Evolutionary conservation across 2,113 vertebrate species (phyloP).

Genomic region (Accipiter cooperii): DNA sequence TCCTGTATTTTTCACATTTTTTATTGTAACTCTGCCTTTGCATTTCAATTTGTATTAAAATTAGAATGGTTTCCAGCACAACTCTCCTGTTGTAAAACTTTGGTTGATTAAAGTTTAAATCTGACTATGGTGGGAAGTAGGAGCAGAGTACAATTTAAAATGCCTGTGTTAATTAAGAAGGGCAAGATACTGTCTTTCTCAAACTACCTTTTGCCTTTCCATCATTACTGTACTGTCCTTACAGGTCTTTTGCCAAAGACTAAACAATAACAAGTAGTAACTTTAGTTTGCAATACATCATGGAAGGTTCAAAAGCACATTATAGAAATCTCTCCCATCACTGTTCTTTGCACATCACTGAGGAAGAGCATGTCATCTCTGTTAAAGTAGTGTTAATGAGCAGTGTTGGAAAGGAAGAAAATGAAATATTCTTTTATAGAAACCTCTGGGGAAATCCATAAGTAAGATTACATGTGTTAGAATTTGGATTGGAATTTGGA

Average conservation of each 20-base stretch:
- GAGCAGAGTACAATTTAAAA: background rate
- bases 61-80: background rate
- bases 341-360: background rate
- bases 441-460: background rate
- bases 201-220: background rate
- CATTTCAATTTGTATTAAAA: background rate
- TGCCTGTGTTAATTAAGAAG: background rate
- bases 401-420: background rate
- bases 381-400: background rate
- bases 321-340: background rate
- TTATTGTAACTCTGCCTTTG: background rate
- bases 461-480: constrained; percentile 22
- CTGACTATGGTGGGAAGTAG: background rate
- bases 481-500: background rate
- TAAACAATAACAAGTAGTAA: background rate
- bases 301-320: background rate
- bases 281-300: background rate
- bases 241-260: background rate
- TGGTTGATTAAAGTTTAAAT: background rate
- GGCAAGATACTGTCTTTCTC: background rate
- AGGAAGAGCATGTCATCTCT: background rate
- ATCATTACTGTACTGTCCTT: background rate
- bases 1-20: background rate
- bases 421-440: background rate
- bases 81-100: background rate